Conservation (phyloP, 1,140 invertebrate species). For the Temnothorax curvispinosus region DNA sequence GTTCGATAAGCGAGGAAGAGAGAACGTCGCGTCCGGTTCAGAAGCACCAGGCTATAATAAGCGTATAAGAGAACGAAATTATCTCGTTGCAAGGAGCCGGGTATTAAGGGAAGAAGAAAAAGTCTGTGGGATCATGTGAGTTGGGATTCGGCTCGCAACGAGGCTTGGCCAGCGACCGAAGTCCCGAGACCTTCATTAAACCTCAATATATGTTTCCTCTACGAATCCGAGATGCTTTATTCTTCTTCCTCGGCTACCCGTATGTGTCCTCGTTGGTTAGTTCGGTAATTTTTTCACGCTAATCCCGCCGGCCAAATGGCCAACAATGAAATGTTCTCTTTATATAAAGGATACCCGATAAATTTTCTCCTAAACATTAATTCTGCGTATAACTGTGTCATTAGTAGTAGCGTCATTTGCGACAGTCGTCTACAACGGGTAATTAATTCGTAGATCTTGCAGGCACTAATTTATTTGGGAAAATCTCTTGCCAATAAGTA, state of each 20-base stretch:
- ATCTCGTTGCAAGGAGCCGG: slow-evolving; percentile 1
- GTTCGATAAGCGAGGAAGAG: not conserved
- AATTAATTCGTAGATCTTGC: not conserved
- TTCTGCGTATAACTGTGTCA: not conserved
- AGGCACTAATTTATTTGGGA: not conserved
- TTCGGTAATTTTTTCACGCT: slow-evolving; percentile 21
- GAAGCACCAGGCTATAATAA: slow-evolving; percentile 16
- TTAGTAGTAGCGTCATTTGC: not conserved
- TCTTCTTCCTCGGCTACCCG: slow-evolving; percentile 3
- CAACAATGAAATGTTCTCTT: not conserved
- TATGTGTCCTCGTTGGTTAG: slow-evolving; percentile 21
- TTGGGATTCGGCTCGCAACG: slow-evolving; percentile 8
- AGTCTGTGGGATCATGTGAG: not conserved
- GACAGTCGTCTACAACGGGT: not conserved
- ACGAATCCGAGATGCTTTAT: not conserved
- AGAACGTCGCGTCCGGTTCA: not conserved
- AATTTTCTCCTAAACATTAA: not conserved
- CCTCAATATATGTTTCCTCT: slow-evolving; percentile 35
- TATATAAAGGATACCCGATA: not conserved
- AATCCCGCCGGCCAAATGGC: not conserved
- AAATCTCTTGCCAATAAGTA: slow-evolving; percentile 8
- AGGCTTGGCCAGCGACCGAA: not conserved
- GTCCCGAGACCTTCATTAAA: slow-evolving; percentile 48
- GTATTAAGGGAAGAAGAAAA: slow-evolving; percentile 18
- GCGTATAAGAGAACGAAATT: not conserved